Evolutionary conservation across 2,797 vertebrate genomes (phyloP), one percentile per base, ranked within the genome.

Genomic region (Poliocrania exsul): DNA sequence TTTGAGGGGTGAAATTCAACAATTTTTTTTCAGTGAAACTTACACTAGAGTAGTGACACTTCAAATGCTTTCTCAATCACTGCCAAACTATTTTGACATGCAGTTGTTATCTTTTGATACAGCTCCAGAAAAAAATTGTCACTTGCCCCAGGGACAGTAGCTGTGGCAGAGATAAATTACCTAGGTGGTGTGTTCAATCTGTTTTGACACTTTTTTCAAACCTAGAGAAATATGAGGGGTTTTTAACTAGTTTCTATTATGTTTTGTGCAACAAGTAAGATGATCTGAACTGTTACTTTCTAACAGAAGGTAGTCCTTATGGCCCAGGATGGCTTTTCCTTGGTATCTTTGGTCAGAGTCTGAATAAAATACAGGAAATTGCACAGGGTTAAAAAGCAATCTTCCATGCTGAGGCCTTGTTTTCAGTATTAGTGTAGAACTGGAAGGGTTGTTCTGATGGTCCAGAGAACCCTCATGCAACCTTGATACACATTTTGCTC

Each of bases 401-500:
- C 15, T 78, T 56, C 40, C 53, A 67, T 24, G 7, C 1, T 14
- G 31, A 70, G 47, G 29, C 16, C 14, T 33, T 1, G 2, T 37
- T 78, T 44, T 60, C 65, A 38, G 5, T 23, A 49, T 29, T 23
- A 16, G 11, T 0, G 0, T 15, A 28, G 57, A 71, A 40, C 33
- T 47, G 37, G 31, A 50, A 74, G n/a, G 11, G 10, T 81, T 38
- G 10, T 81, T 88, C 51, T 86, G 31, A 16, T 47, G 42, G 38
- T 51, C 25, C 53, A 6, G 3, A 26, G 35, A 74, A 37, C 25
- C 18, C 47, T 37, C 18, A 2, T n/a, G 11, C 1, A 26, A 33
- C 13, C 13, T 23, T 12, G 13, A 13, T 28, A 14, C 5, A 0
- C 0, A 0, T 75, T 72, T 58, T n/a, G 18, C 28, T 87, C 5